Conservation (phyloP, 2,113 vertebrate species). For the Tachuris rubrigastra region DNA sequence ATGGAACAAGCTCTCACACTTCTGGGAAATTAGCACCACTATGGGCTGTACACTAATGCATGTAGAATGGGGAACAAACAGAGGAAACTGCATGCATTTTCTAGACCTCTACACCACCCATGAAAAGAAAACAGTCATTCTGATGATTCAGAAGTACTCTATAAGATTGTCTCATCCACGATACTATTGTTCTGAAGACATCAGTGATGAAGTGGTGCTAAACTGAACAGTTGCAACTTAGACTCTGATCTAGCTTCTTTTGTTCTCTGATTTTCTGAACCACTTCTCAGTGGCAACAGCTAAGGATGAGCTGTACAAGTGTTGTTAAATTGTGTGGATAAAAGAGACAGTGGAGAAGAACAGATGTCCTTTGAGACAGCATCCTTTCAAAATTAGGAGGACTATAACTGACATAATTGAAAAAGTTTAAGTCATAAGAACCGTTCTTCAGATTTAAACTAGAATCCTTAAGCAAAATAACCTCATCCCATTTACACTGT, state of each 20-base stretch:
- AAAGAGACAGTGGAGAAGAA: background rate
- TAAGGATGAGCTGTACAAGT: background rate
- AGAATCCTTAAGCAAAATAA: background rate
- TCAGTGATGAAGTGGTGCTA: background rate
- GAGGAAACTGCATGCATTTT: background rate
- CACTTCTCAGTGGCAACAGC: background rate
- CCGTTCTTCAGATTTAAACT: background rate
- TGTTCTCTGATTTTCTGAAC: conserved; percentile 7
- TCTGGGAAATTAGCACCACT: background rate
- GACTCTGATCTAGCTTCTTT: background rate
- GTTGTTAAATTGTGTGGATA: background rate
- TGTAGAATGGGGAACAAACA: background rate
- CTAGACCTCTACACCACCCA: background rate
- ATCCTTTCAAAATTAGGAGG: background rate
- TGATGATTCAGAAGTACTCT: conserved; percentile 34
- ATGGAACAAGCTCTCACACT: background rate
- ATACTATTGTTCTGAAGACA: background rate
- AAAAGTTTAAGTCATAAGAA: background rate
- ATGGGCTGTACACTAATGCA: background rate
- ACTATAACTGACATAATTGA: background rate
- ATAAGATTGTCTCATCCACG: background rate
- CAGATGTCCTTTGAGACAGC: background rate
- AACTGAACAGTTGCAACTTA: background rate
- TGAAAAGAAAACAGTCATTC: background rate
- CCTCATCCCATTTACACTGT: background rate